Evolutionary conservation across 1,140 invertebrate genomes (phyloP), one percentile per base, ranked within the genome.

Genomic region (Bursaphelenchus mucronatus): DNA sequence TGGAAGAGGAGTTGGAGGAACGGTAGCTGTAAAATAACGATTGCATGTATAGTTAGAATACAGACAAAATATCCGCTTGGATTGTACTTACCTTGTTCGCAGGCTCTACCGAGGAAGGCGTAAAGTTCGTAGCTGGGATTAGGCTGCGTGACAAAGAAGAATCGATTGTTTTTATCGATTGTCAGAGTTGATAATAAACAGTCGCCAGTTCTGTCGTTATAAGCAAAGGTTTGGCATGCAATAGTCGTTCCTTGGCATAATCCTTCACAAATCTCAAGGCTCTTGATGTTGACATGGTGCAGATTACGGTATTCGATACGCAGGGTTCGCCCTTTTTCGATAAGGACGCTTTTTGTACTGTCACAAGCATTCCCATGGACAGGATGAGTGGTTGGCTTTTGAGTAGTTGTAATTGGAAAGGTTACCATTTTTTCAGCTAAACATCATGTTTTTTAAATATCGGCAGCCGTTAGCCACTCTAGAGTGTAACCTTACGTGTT

Each of bases 261-360:
- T 40, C 41, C 58, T 63, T 76, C 55, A 19, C 72, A 74, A 55
- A 74, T 67, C 21, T 66, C 46, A 17, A 67, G 49, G 9, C 56
- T 61, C n/a, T 53, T 45, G 13, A 74, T 71, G 55, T 74, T 74
- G 7, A 70, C 61, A 52, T 75, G 71, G 56, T 75, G 73, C n/a
- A 74, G 44, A 50, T 74, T 69, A 19, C 72, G 73, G 52, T 68
- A 71, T 30, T 73, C 72, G 13, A 75, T 46, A 6, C 70, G 64
- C 7, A 73, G 58, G 11, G 70, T 73, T 51, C 72, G 54, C 21
- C 68, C 70, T 5, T 64, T 47, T 41, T 73, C 70, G 40, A 73
- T 49, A 10, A 73, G 17, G 4, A 68, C 43, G 6, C 54, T 59
- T 11, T 73, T 41, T 8, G 11, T 52, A 17, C 53, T 40, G 17